Conservation (phyloP, 2,113 vertebrate species). For the Rhegmatorhina hoffmannsi region DNA sequence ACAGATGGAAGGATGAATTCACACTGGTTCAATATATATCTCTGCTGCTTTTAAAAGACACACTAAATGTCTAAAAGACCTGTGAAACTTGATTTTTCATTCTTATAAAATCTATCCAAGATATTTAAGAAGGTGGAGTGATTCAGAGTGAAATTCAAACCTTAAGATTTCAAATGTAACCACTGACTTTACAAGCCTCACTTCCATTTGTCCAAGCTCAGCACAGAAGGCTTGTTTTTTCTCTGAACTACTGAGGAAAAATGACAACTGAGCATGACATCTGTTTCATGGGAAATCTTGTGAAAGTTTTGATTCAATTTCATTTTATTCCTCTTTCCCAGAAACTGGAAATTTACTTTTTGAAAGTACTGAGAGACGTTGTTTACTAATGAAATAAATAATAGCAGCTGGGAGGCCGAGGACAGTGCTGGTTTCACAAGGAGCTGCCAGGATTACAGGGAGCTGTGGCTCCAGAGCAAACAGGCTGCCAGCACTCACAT, state of each 20-base stretch:
- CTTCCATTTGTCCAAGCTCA: background rate
- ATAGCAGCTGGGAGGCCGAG: background rate
- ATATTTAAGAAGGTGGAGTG: background rate
- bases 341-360: conserved; percentile 48
- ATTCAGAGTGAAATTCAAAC: background rate
- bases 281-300: background rate
- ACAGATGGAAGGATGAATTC: background rate
- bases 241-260: background rate
- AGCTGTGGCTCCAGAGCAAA: background rate
- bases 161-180: background rate
- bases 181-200: background rate
- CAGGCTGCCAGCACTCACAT: fast-evolving
- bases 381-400: conserved; percentile 50
- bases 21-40: background rate
- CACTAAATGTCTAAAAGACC: background rate
- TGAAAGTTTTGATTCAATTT: conserved; percentile 43
- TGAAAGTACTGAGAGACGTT: background rate
- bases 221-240: background rate
- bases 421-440: background rate
- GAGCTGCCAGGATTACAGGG: background rate
- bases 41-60: background rate
- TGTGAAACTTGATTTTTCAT: background rate
- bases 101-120: background rate
- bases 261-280: background rate
- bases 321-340: conserved; percentile 25